A percentile compares a stretch with the other conserved stretches of the same genome.
These are phyloP conservation scores for Champsocephalus esox DNA, from an alignment of 2,797 vertebrate species.

Conservation along the genomic window DNA sequence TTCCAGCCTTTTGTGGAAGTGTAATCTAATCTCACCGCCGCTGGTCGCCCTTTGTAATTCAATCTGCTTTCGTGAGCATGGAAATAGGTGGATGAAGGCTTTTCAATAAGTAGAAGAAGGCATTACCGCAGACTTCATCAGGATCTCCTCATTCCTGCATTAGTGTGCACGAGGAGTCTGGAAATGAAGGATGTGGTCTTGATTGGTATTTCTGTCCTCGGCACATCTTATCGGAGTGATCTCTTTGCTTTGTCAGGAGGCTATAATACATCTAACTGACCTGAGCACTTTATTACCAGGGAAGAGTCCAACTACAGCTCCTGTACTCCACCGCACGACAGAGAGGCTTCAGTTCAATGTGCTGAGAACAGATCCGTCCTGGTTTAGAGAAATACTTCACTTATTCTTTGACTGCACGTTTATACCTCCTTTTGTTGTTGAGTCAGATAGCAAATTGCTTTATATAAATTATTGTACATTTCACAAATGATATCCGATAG, in stretches of 20 bases:
- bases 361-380: conserved; percentile 10
- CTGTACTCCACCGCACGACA: not conserved
- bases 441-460: too few relatives aligned
- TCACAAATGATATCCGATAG: too few relatives aligned
- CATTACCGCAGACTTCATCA: conserved; percentile 30
- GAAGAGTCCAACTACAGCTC: conserved; percentile 20
- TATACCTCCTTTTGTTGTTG: too few relatives aligned
- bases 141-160: not conserved
- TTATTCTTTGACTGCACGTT: too few relatives aligned
- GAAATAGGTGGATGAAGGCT: conserved; percentile 36
- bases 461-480: too few relatives aligned
- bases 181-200: conserved; percentile 35
- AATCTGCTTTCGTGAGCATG: conserved; percentile 40
- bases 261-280: conserved; percentile 24
- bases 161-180: not conserved
- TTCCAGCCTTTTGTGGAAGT: conserved; percentile 15
- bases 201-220: conserved; percentile 10
- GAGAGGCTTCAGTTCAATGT: not conserved
- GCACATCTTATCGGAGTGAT: conserved; percentile 16
- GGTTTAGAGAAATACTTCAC: not conserved
- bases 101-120: conserved; percentile 27
- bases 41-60: conserved; percentile 16
- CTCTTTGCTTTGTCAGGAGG: conserved; percentile 21
- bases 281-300: conserved; percentile 17
- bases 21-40: conserved; percentile 19